Evolutionary conservation across 2,113 vertebrate species (phyloP).

Genomic region (Monopterus albus): DNA sequence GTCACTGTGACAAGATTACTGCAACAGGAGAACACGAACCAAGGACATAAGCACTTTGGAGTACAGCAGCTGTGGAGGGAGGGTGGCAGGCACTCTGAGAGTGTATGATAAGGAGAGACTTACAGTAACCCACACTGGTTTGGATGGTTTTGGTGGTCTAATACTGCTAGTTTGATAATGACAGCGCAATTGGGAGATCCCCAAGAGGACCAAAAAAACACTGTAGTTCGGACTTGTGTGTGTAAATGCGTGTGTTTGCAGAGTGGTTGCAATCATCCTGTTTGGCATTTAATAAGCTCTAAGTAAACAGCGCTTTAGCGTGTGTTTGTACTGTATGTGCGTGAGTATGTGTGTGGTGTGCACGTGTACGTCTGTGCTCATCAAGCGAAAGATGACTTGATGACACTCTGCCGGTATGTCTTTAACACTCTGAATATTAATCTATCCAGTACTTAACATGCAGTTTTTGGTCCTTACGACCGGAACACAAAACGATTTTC

Average conservation of each 20-base stretch:
- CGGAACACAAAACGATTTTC: slow-evolving; percentile 45
- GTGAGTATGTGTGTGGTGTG: slow-evolving; percentile 32
- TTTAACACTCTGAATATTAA: slow-evolving; percentile 62
- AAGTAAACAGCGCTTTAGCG: slow-evolving; percentile 67
- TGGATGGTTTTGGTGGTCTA: slow-evolving; percentile 68
- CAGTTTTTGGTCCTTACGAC: slow-evolving; percentile 43
- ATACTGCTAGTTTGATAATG: slow-evolving; percentile 67
- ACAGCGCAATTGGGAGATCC: slow-evolving; percentile 59
- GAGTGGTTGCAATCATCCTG: slow-evolving; percentile 43
- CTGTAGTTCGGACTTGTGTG: slow-evolving; percentile 70
- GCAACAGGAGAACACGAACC: slow-evolving; percentile 51
- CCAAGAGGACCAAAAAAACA: slow-evolving; percentile 82
- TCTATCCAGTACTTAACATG: slow-evolving; percentile 65
- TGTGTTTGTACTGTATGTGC: slow-evolving; percentile 27
- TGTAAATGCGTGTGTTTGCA: slow-evolving; percentile 57
- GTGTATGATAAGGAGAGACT: slow-evolving; percentile 43
- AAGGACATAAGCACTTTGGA: slow-evolving; percentile 73
- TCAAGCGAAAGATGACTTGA: slow-evolving; percentile 34
- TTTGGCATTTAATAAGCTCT: slow-evolving; percentile 67
- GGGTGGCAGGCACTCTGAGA: slow-evolving; percentile 31
- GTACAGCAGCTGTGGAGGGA: slow-evolving; percentile 30
- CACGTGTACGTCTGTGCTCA: slow-evolving; percentile 21
- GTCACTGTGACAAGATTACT: slow-evolving; percentile 29
- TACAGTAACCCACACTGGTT: slow-evolving; percentile 74
- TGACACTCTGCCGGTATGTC: slow-evolving; percentile 39